A percentile compares a stretch with the other conserved stretches of the same genome.
Conservation (phyloP, 2,113 vertebrate species). For the rat (Rattus norvegicus) region GRCr8 NC_086022.1:31038501-31039000, state of each 20-base stretch:
- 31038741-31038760: constrained; percentile 90
- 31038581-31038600: constrained; percentile 81
- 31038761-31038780: constrained; percentile 76
- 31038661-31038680: constrained; percentile 90
- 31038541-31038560: neutral
- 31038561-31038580: constrained; percentile 11
- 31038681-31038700: constrained; percentile 87
- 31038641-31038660: constrained; percentile 89
- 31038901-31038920: constrained; percentile 53
- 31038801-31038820: constrained; percentile 62
- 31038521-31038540: constrained; percentile 26
- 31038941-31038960: constrained; percentile 23
- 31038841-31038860: neutral
- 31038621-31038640: constrained; percentile 90
- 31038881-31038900: neutral
- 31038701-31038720: constrained; percentile 91
- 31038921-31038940: constrained; percentile 24
- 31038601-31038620: constrained; percentile 92
- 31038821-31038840: constrained; percentile 31
- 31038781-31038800: constrained; percentile 75
- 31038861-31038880: constrained; percentile 42
- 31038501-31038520: constrained; percentile 29
- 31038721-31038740: constrained; percentile 92
- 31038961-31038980: neutral
- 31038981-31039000: constrained; percentile 4